Percentiles rank a stretch among this genome's conserved stretches.
These are phyloP conservation scores for Lampris incognitus DNA, from an alignment of 2,113 vertebrate genomes.

Conservation along the genomic window DNA sequence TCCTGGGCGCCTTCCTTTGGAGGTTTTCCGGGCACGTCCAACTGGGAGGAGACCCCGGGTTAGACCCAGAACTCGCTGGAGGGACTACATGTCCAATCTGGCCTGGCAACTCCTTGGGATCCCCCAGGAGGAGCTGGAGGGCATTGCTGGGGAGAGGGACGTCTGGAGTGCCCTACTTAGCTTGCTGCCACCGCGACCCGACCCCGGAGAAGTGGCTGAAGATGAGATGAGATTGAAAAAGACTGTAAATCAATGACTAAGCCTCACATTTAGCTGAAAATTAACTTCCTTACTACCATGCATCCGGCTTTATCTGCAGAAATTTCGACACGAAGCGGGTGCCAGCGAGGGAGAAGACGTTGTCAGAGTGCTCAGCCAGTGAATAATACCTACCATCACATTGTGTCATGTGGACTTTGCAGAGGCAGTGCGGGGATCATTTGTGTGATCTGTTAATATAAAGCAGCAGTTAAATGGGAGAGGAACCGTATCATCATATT, in stretches of 20 bases:
- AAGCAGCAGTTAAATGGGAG: constrained; percentile 44
- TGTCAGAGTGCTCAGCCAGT: constrained; percentile 33
- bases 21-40: too few species aligned
- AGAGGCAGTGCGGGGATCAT: constrained; percentile 40
- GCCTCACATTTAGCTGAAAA: constrained; percentile 60
- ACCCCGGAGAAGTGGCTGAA: too few species aligned
- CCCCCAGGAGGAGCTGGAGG: too few species aligned
- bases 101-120: too few species aligned
- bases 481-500: constrained; percentile 54
- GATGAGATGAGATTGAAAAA: not conserved
- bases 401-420: constrained; percentile 22
- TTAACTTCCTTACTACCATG: constrained; percentile 64
- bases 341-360: constrained; percentile 36
- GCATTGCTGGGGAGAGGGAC: too few species aligned
- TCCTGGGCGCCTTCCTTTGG: too few species aligned
- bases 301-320: constrained; percentile 52
- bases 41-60: too few species aligned
- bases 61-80: too few species aligned
- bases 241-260: constrained; percentile 58
- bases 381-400: constrained; percentile 36
- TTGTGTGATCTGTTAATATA: constrained; percentile 57
- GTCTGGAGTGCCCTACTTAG: too few species aligned
- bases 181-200: too few species aligned
- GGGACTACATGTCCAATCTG: too few species aligned
- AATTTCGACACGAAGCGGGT: constrained; percentile 29